phyloP scores from a whole-genome alignment of 2,797 vertebrate species.

The Lagorchestes hirsutus region DNA sequence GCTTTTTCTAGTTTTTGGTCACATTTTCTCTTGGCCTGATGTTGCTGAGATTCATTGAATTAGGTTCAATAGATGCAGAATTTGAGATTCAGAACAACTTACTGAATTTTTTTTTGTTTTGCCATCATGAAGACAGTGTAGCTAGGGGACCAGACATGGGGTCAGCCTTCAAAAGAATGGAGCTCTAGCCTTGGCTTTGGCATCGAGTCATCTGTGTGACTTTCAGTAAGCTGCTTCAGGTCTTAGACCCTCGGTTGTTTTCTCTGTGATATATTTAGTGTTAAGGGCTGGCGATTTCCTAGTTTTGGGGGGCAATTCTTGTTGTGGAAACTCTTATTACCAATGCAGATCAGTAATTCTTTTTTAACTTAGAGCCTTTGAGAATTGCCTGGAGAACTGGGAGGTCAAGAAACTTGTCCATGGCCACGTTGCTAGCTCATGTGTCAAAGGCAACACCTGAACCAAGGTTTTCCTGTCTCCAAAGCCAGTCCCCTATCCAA shows the following conservation, averaged over 20 bases:
- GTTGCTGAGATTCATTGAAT: not conserved
- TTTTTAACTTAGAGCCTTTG: not conserved
- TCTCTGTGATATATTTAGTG: not conserved
- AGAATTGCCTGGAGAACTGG: slow-evolving; percentile 4
- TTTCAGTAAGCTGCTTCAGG: not conserved
- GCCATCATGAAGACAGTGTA: not conserved
- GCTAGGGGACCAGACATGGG: not conserved
- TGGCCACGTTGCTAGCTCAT: not conserved
- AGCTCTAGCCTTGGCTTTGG: not conserved
- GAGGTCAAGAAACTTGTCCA: not conserved
- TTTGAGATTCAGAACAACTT: not conserved
- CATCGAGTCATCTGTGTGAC: not conserved
- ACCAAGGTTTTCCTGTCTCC: not conserved
- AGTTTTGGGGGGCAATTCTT: not conserved
- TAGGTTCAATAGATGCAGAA: not conserved
- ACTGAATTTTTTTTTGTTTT: not conserved
- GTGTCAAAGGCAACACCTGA: not conserved
- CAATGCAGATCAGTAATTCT: not conserved
- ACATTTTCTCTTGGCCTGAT: not conserved
- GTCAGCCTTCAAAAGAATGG: not conserved
- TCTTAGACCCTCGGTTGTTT: not conserved
- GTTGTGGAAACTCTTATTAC: not conserved
- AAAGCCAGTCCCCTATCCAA: not conserved
- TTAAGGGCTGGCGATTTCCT: not conserved
- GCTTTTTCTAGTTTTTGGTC: not conserved